These are phyloP conservation scores for Drosophila pseudotalamancana DNA, from an alignment of 2,888 invertebrate genomes.

Conservation along the genomic window DNA sequence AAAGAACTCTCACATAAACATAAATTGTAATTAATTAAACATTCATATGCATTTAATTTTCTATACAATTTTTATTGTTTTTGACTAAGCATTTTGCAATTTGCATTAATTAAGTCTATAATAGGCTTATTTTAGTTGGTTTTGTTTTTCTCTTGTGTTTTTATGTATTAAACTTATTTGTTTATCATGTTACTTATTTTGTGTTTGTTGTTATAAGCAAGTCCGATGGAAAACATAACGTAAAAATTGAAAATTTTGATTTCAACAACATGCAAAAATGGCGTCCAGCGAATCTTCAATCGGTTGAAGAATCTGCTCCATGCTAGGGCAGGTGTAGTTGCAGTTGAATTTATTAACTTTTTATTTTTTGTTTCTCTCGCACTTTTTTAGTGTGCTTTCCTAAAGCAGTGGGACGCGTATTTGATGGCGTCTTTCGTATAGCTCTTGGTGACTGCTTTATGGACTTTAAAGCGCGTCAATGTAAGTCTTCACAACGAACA, in stretches of 20 bases:
- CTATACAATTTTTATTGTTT: conserved; percentile 72
- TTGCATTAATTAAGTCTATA: conserved; percentile 78
- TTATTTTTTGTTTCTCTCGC: not conserved
- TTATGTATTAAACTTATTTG: conserved; percentile 14
- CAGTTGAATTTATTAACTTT: not conserved
- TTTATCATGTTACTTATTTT: conserved; percentile 27
- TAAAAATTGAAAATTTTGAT: conserved; percentile 41
- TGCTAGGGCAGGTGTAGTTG: not conserved
- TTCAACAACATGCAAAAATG: conserved; percentile 62
- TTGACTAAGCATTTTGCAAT: conserved; percentile 76
- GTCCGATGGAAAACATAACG: conserved; percentile 50
- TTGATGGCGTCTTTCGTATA: conserved; percentile 8
- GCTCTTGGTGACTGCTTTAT: not conserved
- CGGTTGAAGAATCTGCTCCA: not conserved
- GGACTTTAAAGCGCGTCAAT: no score
- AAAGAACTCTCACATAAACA: conserved; percentile 56
- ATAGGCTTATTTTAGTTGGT: conserved; percentile 69
- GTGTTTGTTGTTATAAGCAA: conserved; percentile 36
- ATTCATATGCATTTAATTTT: conserved; percentile 72
- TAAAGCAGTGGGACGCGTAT: conserved; percentile 13
- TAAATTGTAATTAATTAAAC: conserved; percentile 73
- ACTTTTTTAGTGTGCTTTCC: not conserved
- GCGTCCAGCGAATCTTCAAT: conserved; percentile 38
- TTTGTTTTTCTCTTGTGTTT: conserved; percentile 17
- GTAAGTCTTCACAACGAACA: not conserved